Base-by-base conservation (phyloP, 2,113 vertebrate species). In the Halcyon malimbica region DNA sequence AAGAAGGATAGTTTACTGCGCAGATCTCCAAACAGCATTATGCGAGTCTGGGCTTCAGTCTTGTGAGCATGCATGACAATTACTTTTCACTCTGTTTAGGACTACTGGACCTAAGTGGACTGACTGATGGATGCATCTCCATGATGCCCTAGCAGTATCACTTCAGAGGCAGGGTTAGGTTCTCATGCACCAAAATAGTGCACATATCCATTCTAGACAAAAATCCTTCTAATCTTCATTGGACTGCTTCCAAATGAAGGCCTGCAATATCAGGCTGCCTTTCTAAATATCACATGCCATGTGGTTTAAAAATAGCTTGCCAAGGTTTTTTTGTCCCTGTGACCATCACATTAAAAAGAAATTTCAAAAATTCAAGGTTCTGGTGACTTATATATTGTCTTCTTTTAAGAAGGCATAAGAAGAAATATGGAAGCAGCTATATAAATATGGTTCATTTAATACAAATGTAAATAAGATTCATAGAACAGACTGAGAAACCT, bases 381-480 rank as follows among this genome's bases (percentile, higher is more conserved):
- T 64, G 70, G 41, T 87, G 78, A 92, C 82, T 35, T 35, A 64
- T 35, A 71, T 53, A 68, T 83, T 68, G 68, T 84, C 60, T 68
- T 92, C 59, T 70, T 92, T 71, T 82, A 68, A 81, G 73, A 87
- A 64, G 54, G 39, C 75, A 53, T 75, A 31, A 83, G 79, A 28
- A 89, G 53, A 56, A 85, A 56, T 26, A 19, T 39, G 68, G 71
- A 89, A 87, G 79, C 88, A 97, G 90, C 91, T 94, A 89, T 86
- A 51, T 85, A 97, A 97, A 97, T 94, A 96, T 9, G 73, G 56
- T 67, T 95, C 73, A 94, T 91, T 97, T 78, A 91, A 94, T 73
- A 87, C 71, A 85, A 82, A 88, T 95, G 96, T 97, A 96, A 97
- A 97, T 97, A 96, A 94, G 95, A 89, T 95, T 89, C 87, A 93